These are phyloP conservation scores for Acheta domesticus DNA, from an alignment of 2,888 invertebrate species.

Conservation along the genomic window DNA sequence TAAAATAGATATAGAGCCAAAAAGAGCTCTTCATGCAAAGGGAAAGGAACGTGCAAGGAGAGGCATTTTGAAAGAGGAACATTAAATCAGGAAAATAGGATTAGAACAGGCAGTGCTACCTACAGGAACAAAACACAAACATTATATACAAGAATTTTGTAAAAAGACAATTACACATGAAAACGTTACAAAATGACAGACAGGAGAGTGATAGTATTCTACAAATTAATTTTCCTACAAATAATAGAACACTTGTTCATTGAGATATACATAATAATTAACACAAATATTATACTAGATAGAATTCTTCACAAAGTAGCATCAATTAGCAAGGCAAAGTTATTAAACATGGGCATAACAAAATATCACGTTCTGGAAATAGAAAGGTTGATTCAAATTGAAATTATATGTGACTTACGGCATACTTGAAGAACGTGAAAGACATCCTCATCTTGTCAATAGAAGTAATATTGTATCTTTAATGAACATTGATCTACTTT, in stretches of 20 bases:
- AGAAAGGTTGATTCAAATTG: not conserved
- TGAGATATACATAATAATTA: not conserved
- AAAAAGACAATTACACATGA: not conserved
- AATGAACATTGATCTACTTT: too few relatives aligned
- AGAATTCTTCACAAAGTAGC: not conserved
- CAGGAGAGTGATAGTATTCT: not conserved
- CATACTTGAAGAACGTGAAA: not conserved
- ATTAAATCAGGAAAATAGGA: not conserved
- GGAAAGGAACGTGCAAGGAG: not conserved
- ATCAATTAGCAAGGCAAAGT: not conserved
- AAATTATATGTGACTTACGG: not conserved
- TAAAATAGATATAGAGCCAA: not conserved
- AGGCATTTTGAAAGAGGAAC: not conserved
- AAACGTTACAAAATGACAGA: not conserved
- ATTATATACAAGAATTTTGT: not conserved
- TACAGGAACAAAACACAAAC: not conserved
- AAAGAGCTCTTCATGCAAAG: not conserved
- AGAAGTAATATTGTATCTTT: not conserved
- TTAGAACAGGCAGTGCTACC: not conserved
- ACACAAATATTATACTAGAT: not conserved
- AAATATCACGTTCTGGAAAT: slow-evolving; percentile 6
- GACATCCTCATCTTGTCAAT: not conserved
- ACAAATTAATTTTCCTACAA: not conserved
- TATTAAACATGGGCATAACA: not conserved
- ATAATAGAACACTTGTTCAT: not conserved